phyloP scores from a whole-genome alignment of 1,140 invertebrate species.

The Archivesica marissinica region DNA sequence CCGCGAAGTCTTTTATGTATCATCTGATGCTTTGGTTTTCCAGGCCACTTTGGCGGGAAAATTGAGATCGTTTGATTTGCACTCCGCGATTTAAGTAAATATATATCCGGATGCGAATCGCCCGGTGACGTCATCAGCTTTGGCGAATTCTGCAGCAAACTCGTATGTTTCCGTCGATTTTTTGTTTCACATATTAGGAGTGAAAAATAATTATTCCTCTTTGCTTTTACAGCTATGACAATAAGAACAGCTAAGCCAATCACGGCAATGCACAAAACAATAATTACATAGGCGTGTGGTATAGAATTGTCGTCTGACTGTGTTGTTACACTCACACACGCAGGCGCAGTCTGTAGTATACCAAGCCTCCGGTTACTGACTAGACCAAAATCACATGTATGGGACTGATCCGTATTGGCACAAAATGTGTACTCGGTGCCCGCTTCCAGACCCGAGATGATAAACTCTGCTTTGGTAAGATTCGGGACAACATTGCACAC shows the following conservation, averaged over 20 bases:
- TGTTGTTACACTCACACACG: constrained; percentile 15
- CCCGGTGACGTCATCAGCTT: background rate
- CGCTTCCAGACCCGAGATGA: constrained; percentile 5
- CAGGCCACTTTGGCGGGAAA: constrained; percentile 34
- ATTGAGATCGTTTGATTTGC: constrained; percentile 27
- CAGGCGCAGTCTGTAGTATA: too few species aligned
- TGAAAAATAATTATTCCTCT: constrained; percentile 24
- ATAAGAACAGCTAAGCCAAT: background rate
- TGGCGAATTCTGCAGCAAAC: too few species aligned
- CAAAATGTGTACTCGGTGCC: constrained; percentile 32
- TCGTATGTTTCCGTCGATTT: background rate
- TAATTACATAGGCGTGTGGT: background rate
- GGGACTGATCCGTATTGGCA: constrained; percentile 5
- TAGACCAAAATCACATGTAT: constrained; percentile 46
- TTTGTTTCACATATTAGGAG: constrained; percentile 16
- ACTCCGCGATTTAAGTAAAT: background rate
- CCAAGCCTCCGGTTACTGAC: background rate
- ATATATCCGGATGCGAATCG: background rate
- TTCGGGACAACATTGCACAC: constrained; percentile 48
- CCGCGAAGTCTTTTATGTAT: constrained; percentile 21
- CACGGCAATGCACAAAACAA: background rate
- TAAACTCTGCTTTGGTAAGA: constrained; percentile 3
- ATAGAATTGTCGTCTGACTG: background rate
- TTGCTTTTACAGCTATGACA: background rate
- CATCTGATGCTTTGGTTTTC: constrained; percentile 23